Base-by-base conservation (phyloP, 2,888 invertebrate species). In the Coenonympha arcania region DNA sequence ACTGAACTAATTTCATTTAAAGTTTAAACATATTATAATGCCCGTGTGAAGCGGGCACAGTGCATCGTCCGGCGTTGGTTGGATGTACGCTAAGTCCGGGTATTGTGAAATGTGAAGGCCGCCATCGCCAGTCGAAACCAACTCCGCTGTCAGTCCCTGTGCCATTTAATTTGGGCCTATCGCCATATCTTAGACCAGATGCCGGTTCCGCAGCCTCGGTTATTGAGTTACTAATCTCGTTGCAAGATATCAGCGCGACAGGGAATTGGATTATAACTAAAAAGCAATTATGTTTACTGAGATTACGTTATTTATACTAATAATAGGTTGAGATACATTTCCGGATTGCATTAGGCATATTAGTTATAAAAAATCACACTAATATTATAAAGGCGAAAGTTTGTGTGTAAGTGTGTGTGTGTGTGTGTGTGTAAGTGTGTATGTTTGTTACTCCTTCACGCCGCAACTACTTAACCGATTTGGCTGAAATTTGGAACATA, bases 91-190 rank as follows among this genome's bases (percentile, higher is more conserved):
- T 75, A 83, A 81, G 82, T 86, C 85, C 85, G 85, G 85, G 83
- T 85, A 68, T 78, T 74, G 76, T 73, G 68, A 84, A 86, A 86
- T 86, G 85, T 82, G 85, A 86, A 86, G 85, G 85, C 72, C 84
- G 69, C 60, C 46, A 63, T 72, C 84, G 69, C 60, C 46, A 63
- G 73, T 71, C 76, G 78, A 79, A 76, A 74, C 79, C 79, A 73
- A 69, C 74, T 76, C 71, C 71, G 68, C 63, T 66, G 71, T 72
- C 76, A 68, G 76, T 80, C 83, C 84, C 81, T 80, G 82, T 76
- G 79, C 77, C 81, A 80, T 82, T 84, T 81, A 46, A 40, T 40
- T 54, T 50, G 63, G 58, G 59, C 62, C 64, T 64, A 60, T 52
- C 48, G 58, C 44, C n/a, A n/a, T n/a, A n/a, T 53, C 28, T 46